Evolutionary conservation across 2,888 invertebrate species (phyloP).

Genomic region (Pristionchus arcanus): DNA sequence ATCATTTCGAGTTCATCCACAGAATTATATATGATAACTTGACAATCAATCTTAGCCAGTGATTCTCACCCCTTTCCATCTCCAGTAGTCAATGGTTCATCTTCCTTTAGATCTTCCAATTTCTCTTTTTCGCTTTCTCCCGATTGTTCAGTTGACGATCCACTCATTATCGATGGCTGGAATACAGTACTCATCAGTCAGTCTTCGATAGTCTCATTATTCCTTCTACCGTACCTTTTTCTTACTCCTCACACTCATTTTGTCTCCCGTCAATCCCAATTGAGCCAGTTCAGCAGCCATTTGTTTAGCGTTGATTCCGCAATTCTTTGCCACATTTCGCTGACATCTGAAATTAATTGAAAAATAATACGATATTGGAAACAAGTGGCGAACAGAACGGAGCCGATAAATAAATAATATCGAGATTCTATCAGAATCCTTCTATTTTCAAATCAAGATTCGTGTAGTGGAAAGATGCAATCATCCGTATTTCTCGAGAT

Average conservation of each 20-base stretch:
- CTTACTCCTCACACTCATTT: constrained; percentile 84
- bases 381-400: not conserved
- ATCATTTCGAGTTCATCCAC: not conserved
- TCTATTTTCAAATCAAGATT: not conserved
- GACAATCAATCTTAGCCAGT: not conserved
- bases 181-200: constrained; percentile 44
- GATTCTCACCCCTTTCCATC: not conserved
- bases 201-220: not conserved
- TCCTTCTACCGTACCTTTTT: constrained; percentile 75
- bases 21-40: not conserved
- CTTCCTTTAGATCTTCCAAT: constrained; percentile 46
- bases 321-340: constrained; percentile 99
- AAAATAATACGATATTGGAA: not conserved
- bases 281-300: constrained; percentile 94
- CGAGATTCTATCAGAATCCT: not conserved
- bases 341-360: constrained; percentile 84
- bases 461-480: not conserved
- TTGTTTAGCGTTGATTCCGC: constrained; percentile 96
- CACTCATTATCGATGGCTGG: constrained; percentile 70
- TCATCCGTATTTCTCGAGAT: not conserved
- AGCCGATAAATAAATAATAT: not conserved
- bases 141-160: constrained; percentile 66
- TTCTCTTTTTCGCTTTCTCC: constrained; percentile 41
- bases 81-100: constrained; percentile 14
- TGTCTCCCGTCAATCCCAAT: constrained; percentile 93